Evolutionary conservation across 2,797 vertebrate genomes (phyloP), one percentile per base, ranked within the genome.

Genomic region (Huso huso): DNA sequence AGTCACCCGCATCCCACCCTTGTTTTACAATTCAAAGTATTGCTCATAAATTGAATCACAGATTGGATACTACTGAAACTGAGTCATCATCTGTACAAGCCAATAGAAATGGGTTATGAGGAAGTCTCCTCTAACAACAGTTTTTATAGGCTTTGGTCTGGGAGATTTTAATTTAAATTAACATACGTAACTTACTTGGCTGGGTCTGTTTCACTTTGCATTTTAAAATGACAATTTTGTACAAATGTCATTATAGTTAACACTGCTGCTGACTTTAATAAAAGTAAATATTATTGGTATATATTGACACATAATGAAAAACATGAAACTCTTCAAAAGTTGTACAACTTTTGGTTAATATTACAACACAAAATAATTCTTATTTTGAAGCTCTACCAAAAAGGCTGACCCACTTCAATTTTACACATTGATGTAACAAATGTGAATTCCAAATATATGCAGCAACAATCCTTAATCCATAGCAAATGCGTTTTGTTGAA

Each of bases 51-150:
- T 80, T 76, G 82, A 83, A 81, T 79, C 81, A 75, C 78, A 68
- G 70, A 71, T 83, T 15, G 85, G 84, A 78, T 73, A 81, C 74
- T n/a, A 69, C 70, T 68, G 77, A 73, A 79, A 79, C 66, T 74
- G 70, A 78, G 76, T 76, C 79, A 76, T 79, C 82, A 86, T 87
- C 85, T 88, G 88, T 90, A 90, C 80, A 79, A 49, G 83, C 90
- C 86, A 86, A 79, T 91, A 88, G 88, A 92, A 91, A 81, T 76
- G 74, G 81, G 72, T 87, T 85, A 89, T 82, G 78, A 88, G 84
- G 84, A 85, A 86, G 77, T 68, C 66, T 67, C 72, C 73, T 63
- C 72, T 68, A 68, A 66, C 75, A 79, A 68, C 82, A 75, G 71
- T 77, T 66, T 86, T 87, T 84, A 80, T 79, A 74, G 85, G 79